Evolutionary conservation across 2,888 invertebrate genomes (phyloP).

Genomic region (Epinotia brunnichana): DNA sequence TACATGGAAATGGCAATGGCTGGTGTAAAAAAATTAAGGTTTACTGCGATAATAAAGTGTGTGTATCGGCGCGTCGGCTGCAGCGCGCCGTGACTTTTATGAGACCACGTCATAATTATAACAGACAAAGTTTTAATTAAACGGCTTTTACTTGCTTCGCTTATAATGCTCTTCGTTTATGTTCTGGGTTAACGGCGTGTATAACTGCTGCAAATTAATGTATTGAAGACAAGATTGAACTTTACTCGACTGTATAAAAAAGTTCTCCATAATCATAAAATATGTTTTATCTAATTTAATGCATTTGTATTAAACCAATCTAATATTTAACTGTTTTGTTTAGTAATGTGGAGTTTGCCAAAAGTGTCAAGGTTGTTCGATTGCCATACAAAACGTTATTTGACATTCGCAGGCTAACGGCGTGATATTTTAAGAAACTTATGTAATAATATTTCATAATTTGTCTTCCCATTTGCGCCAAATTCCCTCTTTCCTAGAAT

Average conservation of each 20-base stretch:
- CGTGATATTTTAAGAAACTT: no score
- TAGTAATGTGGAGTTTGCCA: not conserved
- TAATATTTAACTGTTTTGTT: not conserved
- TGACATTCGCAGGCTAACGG: no score
- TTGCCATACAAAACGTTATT: no score
- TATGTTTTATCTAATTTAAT: not conserved
- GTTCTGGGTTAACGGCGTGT: conserved; percentile 34
- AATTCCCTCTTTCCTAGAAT: no score
- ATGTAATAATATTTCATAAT: no score
- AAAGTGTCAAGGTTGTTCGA: no score
- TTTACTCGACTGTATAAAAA: not conserved
- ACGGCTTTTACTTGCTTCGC: conserved; percentile 34
- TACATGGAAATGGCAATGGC: conserved; percentile 63
- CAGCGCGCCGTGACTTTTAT: conserved; percentile 37
- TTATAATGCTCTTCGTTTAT: conserved; percentile 40
- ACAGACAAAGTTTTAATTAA: conserved; percentile 43
- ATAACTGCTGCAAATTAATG: conserved; percentile 30
- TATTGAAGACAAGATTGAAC: not conserved
- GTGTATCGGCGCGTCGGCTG: conserved; percentile 45
- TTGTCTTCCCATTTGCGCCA: no score
- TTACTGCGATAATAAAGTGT: conserved; percentile 49
- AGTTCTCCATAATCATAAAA: no score
- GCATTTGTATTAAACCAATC: not conserved
- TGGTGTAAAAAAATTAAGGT: conserved; percentile 62
- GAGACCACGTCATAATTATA: conserved; percentile 42